Base-by-base conservation (phyloP, 2,888 invertebrate species). In the Aleiodes alternator region DNA sequence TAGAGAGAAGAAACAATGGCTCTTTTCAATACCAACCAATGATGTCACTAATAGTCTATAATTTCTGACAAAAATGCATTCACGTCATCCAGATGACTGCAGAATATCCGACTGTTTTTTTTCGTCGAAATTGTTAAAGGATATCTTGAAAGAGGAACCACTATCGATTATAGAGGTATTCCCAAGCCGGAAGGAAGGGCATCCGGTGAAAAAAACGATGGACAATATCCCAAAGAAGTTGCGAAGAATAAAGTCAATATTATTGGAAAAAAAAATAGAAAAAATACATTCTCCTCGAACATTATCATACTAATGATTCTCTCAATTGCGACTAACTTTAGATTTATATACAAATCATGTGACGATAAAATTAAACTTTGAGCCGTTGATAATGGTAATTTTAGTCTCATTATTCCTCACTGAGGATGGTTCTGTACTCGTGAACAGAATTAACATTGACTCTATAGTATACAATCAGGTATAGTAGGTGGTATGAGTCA, bases 401-500 rank as follows among this genome's bases (percentile, higher is more conserved):
- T 59, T 43, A 34, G 34, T 57, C 57, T 59, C 34, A 59, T 59
- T 59, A 38, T 59, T 59, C n/a, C 38, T n/a, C 34, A 59, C n/a
- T 8, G 59, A 38, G 38, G 59, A 38, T 38, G n/a, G 14, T 31
- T 31, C 23, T 23, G 59, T 31, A 59, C 59, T 59, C 38, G 59
- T 59, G 59, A 59, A 14, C 14, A 14, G 59, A 59, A 59, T 59
- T 31, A 59, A 59, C 59, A 34, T 59, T n/a, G 29, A 23, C 59
- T 59, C 43, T 43, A 43, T 43, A 43, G 43, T 43, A 34, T 59
- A 59, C 6, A 59, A 29, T 57, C 57, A 57, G 29, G 57, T 59
- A 38, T 69, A 73, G 69, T 69, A 69, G 69, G 68, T 68, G 73
- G 68, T 23, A 69, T 73, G 73, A 73, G 73, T 73, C 73, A 73